Evolutionary conservation across 2,113 vertebrate genomes (phyloP), one percentile per base, ranked within the genome.

Genomic region (Callionymus lyra): DNA sequence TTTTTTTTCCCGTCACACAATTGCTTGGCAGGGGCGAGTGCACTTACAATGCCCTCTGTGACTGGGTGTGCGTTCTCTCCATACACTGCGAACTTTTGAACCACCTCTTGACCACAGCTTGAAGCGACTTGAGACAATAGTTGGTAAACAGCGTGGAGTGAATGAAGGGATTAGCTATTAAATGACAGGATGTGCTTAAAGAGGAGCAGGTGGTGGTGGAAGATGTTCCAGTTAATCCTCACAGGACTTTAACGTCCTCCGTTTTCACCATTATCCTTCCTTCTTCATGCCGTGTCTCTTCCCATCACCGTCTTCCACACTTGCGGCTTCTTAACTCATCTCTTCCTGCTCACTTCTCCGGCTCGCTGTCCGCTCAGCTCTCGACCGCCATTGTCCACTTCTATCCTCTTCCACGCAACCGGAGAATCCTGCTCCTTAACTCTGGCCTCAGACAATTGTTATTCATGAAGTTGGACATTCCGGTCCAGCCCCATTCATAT

Each of bases 121-220:
- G 77, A 80, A 69, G 71, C 32, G 59, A 67, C 52, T 10, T 38
- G 63, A 67, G 70, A 84, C 81, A 86, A 86, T 84, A 73, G 74
- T 72, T 21, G 68, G 73, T 70, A 81, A 84, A 82, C 76, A 82
- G 46, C 65, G 38, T 27, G 65, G 56, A 57, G 57, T 82, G 70
- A 78, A 81, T 76, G 68, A 76, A 65, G 82, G 82, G 81, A 87
- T 87, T 88, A 88, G 84, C 80, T 84, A 87, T 84, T 76, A 84
- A 83, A 81, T 76, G 80, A 70, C 79, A 81, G 79, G 82, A 78
- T 82, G 77, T 74, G 67, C 82, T 79, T 83, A 80, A 77, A 77
- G 66, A 79, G 64, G 64, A 84, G 76, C 83, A 84, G 87, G 74
- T 78, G 85, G 78, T 70, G 65, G 66, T 1, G 44, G 62, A 61